A percentile compares a stretch with the other conserved stretches of the same genome.
phyloP scores from a whole-genome alignment of 2,797 vertebrate species.

The Rhinoraja longicauda region DNA sequence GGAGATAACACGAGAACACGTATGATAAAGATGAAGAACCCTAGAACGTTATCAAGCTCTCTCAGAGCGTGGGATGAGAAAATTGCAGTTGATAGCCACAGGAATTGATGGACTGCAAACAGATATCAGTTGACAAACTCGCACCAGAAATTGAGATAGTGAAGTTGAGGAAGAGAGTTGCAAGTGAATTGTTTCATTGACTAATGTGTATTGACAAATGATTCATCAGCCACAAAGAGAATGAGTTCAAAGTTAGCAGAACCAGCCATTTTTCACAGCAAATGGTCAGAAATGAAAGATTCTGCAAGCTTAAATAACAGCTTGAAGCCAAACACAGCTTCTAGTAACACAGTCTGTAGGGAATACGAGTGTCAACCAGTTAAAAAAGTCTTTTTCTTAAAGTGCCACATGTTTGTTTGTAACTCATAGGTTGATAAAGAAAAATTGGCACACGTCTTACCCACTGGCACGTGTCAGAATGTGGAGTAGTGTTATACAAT shows the following conservation, averaged over 20 bases:
- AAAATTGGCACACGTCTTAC: neutral
- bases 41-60: no score
- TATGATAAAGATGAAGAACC: no score
- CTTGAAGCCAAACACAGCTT: conserved; percentile 5
- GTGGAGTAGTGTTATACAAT: neutral
- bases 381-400: neutral
- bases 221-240: neutral
- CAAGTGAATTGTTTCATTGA: neutral
- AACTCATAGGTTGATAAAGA: neutral
- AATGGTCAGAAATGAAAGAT: neutral
- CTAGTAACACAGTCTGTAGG: neutral
- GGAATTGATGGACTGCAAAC: no score
- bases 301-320: neutral
- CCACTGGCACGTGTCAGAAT: conserved; percentile 6
- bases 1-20: no score
- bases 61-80: no score
- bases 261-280: neutral
- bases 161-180: no score
- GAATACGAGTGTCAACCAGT: neutral
- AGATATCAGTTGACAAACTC: no score
- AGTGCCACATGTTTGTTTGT: neutral
- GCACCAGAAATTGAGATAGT: no score
- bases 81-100: no score
- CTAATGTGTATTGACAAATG: neutral
- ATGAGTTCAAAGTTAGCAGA: neutral